Percentiles rank a stretch among this genome's conserved stretches.
Conservation (phyloP, 2,797 vertebrate species). For the Sciurus vulgaris region DNA sequence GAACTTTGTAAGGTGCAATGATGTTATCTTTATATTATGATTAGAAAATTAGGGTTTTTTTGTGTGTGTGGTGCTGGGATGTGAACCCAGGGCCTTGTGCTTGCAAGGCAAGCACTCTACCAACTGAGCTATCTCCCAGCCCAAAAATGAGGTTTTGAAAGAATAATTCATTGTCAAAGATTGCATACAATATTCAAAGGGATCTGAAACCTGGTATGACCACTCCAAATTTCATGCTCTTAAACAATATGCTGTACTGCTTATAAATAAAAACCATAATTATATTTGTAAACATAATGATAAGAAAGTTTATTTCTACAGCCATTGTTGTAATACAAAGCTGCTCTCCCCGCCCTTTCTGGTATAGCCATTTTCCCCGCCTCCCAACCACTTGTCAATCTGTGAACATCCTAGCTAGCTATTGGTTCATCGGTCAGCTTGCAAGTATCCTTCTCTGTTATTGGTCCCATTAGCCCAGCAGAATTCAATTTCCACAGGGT, state of each 20-base stretch:
- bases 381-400: too few relatives aligned
- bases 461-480: too few relatives aligned
- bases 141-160: background rate
- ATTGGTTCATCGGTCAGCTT: too few relatives aligned
- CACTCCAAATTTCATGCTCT: background rate
- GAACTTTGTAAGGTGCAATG: background rate
- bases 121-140: too few relatives aligned
- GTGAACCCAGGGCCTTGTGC: too few relatives aligned
- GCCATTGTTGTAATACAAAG: background rate
- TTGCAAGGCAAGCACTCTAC: too few relatives aligned
- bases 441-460: too few relatives aligned
- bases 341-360: too few relatives aligned
- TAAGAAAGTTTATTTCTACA: slow-evolving; percentile 50
- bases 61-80: too few relatives aligned
- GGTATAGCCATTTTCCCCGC: too few relatives aligned
- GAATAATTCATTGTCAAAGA: slow-evolving; percentile 18
- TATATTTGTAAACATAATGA: slow-evolving; percentile 20
- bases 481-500: too few relatives aligned
- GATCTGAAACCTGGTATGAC: slow-evolving; percentile 1
- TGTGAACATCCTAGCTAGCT: too few relatives aligned
- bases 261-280: slow-evolving; percentile 49
- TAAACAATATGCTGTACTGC: slow-evolving; percentile 12
- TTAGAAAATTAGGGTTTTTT: background rate
- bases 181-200: background rate
- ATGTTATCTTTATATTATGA: background rate